phyloP scores from a whole-genome alignment of 2,113 vertebrate genomes.

The Mobula hypostoma region DNA sequence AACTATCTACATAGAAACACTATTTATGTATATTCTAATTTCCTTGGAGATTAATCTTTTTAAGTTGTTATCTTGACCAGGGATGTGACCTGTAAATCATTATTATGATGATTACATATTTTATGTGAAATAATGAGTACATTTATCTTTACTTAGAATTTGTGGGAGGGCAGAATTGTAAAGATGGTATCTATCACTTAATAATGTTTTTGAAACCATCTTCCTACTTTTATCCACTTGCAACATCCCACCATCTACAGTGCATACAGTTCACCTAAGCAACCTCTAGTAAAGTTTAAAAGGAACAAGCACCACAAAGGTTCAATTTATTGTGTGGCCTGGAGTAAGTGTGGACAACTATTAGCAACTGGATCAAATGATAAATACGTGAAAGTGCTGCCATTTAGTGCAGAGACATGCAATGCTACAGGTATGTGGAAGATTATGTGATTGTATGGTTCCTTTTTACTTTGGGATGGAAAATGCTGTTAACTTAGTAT shows the following conservation, averaged over 20 bases:
- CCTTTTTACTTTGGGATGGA: not conserved
- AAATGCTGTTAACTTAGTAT: not conserved
- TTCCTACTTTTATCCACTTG: not conserved
- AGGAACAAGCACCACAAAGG: slow-evolving; percentile 98
- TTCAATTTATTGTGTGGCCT: slow-evolving; percentile 95
- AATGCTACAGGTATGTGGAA: slow-evolving; percentile 79
- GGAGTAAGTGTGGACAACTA: slow-evolving; percentile 92
- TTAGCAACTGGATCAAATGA: slow-evolving; percentile 94
- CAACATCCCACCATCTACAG: slow-evolving; percentile 47
- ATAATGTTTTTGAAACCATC: not conserved
- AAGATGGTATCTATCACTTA: not conserved
- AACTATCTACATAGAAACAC: no score
- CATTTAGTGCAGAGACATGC: slow-evolving; percentile 86
- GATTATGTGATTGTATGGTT: not conserved
- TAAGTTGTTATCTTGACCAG: not conserved
- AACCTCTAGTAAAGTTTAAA: slow-evolving; percentile 83
- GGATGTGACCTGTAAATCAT: not conserved
- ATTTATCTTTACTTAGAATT: not conserved
- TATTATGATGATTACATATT: not conserved
- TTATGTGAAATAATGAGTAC: not conserved
- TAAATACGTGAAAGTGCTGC: slow-evolving; percentile 94
- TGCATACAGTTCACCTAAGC: slow-evolving; percentile 60
- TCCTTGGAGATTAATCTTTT: no score
- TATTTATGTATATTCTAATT: no score
- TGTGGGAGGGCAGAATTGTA: not conserved